Base-by-base conservation (phyloP, 2,113 vertebrate genomes). In the Morone saxatilis region DNA sequence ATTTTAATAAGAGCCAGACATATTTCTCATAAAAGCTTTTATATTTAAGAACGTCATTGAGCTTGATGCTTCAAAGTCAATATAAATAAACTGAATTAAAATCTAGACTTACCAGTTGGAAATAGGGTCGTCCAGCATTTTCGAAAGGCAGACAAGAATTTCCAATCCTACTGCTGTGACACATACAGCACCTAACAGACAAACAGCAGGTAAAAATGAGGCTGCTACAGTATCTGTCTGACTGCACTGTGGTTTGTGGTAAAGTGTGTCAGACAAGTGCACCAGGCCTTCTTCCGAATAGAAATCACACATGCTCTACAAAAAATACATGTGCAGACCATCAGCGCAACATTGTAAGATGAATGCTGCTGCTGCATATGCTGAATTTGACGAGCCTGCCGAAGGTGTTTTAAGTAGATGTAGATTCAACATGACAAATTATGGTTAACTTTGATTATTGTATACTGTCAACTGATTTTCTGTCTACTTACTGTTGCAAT, bases 51-150 rank as follows among this genome's bases (percentile, higher is more conserved):
- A 45, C 17, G 41, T 57, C 25, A 50, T 0, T 11, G 11, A 68
- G 54, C 5, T 9, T 12, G n/a, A 60, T 19, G n/a, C 12, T 43
- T 9, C 41, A 1, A 13, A 14, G 9, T 59, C 14, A 17, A 16
- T 6, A 40, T 0, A 6, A 60, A 12, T 5, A 11, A 75, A 66
- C 4, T 0, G 1, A 74, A 79, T 47, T 5, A 43, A 76, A 59
- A 76, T 43, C 2, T 13, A 20, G 4, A 81, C 84, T 86, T 12
- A 89, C 87, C 62, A 1, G 74, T 60, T 81, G 17, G 7, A 40
- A 60, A n/a, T 3, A 4, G 22, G 12, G 1, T 7, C 61, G 13
- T 74, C 51, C 45, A 9, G 20, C 80, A 86, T 88, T 48, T 77
- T 0, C 0, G 0, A 41, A 11, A 40, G 19, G 7, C 2, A n/a